A percentile compares a stretch with the other conserved stretches of the same genome.
Conservation (phyloP, 2,888 invertebrate species). For the Augochlorella aurata region DNA sequence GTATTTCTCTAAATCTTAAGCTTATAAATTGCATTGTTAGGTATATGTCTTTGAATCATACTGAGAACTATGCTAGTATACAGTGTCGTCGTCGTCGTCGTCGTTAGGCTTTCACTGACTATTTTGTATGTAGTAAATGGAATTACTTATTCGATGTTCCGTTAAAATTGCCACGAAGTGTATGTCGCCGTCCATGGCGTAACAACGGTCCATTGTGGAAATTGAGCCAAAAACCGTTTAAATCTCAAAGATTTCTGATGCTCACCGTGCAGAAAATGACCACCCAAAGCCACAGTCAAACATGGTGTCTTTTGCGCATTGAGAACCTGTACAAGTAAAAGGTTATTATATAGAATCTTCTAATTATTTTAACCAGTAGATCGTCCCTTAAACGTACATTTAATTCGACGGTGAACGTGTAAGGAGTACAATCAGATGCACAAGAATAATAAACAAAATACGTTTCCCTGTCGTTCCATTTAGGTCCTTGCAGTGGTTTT, state of each 20-base stretch:
- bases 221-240: constrained; percentile 83
- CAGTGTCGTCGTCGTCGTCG: constrained; percentile 38
- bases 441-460: constrained; percentile 88
- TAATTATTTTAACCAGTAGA: constrained; percentile 47
- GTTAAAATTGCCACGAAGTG: constrained; percentile 85
- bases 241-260: constrained; percentile 83
- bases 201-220: constrained; percentile 87
- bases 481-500: constrained; percentile 83
- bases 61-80: constrained; percentile 30
- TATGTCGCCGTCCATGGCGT: constrained; percentile 88
- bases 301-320: constrained; percentile 79
- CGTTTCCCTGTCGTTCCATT: constrained; percentile 84
- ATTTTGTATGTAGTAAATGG: constrained; percentile 5
- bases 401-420: constrained; percentile 85
- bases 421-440: constrained; percentile 84
- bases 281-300: constrained; percentile 85
- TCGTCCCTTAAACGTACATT: constrained; percentile 81
- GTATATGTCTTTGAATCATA: constrained; percentile 37
- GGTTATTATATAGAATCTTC: constrained; percentile 2
- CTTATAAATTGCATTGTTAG: constrained; percentile 46
- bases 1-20: constrained; percentile 54
- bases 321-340: constrained; percentile 79
- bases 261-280: constrained; percentile 85
- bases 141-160: background rate
- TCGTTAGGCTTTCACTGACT: constrained; percentile 40